A percentile compares a stretch with the other conserved stretches of the same genome.
These are phyloP conservation scores for Eristalis arbustorum DNA, from an alignment of 2,888 invertebrate genomes.

Conservation along the genomic window DNA sequence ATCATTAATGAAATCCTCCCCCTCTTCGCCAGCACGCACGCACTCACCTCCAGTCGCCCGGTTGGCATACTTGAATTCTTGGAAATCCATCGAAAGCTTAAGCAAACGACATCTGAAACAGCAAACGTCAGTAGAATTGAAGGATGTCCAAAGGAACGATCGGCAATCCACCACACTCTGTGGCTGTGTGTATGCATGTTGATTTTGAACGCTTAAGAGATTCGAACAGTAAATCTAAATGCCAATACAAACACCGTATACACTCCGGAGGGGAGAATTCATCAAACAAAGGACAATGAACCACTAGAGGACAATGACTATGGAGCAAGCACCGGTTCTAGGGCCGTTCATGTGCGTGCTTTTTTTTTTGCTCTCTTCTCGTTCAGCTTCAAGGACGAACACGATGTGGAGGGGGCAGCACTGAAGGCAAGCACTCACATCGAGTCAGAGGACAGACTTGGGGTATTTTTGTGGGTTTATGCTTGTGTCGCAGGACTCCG, in stretches of 20 bases:
- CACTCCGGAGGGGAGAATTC: not conserved
- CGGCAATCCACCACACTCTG: not conserved
- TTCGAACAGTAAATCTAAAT: not conserved
- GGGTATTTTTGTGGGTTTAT: not conserved
- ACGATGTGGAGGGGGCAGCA: too few species aligned
- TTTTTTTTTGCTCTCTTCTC: not conserved
- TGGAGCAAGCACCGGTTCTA: not conserved
- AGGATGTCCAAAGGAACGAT: not conserved
- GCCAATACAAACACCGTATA: slow-evolving; percentile 34
- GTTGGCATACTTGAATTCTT: not conserved
- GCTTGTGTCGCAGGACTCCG: not conserved
- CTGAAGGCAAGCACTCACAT: not conserved
- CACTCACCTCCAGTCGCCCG: not conserved
- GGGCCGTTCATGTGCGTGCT: not conserved
- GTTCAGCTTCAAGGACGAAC: not conserved
- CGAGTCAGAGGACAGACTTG: not conserved
- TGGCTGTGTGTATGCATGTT: not conserved
- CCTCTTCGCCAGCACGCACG: not conserved
- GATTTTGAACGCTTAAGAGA: slow-evolving; percentile 3
- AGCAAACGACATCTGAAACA: slow-evolving; percentile 1
- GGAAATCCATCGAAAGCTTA: not conserved
- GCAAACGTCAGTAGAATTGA: slow-evolving; percentile 2
- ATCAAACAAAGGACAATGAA: slow-evolving; percentile 45
- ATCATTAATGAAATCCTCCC: slow-evolving; percentile 2
- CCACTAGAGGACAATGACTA: slow-evolving; percentile 19